These are phyloP conservation scores for Pristionchus entomophagus DNA, from an alignment of 2,888 invertebrate species.

Conservation along the genomic window DNA sequence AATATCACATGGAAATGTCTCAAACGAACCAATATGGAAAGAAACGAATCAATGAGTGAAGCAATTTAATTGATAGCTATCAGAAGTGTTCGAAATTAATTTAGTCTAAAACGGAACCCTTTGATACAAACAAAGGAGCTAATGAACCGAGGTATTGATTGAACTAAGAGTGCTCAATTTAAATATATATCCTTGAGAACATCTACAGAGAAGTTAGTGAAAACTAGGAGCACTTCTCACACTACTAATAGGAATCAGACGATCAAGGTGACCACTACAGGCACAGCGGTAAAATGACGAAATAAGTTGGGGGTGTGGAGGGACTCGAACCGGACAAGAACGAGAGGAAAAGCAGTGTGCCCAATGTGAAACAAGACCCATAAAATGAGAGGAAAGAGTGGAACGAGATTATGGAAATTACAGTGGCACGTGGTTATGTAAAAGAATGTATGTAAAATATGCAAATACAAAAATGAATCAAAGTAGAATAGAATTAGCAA, in stretches of 20 bases:
- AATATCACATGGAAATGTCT: background rate
- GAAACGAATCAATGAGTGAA: conserved; percentile 31
- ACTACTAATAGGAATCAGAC: background rate
- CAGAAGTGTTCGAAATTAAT: background rate
- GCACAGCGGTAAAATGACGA: background rate
- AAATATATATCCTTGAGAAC: background rate
- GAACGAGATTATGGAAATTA: conserved; percentile 1
- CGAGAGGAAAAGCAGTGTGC: conserved; percentile 14
- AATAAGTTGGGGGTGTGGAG: background rate
- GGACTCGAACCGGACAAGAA: conserved; percentile 12
- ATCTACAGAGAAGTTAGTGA: background rate
- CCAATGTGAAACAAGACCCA: conserved; percentile 2
- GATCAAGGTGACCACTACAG: too few species aligned
- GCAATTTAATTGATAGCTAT: background rate
- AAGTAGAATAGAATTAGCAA: conserved; percentile 28
- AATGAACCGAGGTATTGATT: background rate
- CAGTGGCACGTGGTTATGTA: conserved; percentile 14
- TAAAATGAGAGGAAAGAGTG: background rate
- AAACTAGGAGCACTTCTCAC: background rate
- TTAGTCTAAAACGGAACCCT: background rate
- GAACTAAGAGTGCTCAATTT: background rate
- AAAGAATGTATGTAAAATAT: background rate
- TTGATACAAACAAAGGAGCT: background rate
- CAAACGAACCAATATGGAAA: conserved; percentile 32
- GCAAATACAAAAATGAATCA: background rate